These are phyloP conservation scores for Carpatolechia fugitivella DNA, from an alignment of 2,888 invertebrate species.

Conservation along the genomic window DNA sequence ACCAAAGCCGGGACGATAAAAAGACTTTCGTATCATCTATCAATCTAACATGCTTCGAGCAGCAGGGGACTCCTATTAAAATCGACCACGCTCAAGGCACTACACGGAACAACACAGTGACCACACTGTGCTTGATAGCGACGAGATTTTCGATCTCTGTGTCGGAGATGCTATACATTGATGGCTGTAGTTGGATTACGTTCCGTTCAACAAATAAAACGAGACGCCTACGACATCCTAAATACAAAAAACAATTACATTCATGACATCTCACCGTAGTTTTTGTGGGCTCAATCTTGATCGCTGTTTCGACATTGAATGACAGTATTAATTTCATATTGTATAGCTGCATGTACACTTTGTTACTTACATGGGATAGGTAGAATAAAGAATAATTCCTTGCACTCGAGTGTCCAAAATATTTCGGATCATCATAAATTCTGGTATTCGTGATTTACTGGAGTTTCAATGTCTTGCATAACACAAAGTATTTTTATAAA, in stretches of 20 bases:
- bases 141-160: conserved; percentile 22
- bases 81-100: conserved; percentile 36
- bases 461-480: no score
- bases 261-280: conserved; percentile 49
- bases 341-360: conserved; percentile 32
- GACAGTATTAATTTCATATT: conserved; percentile 58
- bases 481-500: no score
- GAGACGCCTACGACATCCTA: conserved; percentile 45
- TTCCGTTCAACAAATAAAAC: conserved; percentile 41
- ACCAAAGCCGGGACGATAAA: conserved; percentile 44
- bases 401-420: not conserved
- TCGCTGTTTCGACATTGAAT: conserved; percentile 55
- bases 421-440: no score
- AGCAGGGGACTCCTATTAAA: conserved; percentile 66
- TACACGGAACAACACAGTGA: conserved; percentile 25
- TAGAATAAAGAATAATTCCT: not conserved
- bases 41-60: conserved; percentile 64
- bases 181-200: conserved; percentile 30
- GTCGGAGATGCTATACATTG: conserved; percentile 22
- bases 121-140: conserved; percentile 18
- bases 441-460: no score
- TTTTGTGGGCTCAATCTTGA: conserved; percentile 43
- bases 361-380: not conserved
- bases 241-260: conserved; percentile 61
- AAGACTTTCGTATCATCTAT: conserved; percentile 61